phyloP scores from a whole-genome alignment of 2,888 invertebrate genomes.

The Erebia epiphron region DNA sequence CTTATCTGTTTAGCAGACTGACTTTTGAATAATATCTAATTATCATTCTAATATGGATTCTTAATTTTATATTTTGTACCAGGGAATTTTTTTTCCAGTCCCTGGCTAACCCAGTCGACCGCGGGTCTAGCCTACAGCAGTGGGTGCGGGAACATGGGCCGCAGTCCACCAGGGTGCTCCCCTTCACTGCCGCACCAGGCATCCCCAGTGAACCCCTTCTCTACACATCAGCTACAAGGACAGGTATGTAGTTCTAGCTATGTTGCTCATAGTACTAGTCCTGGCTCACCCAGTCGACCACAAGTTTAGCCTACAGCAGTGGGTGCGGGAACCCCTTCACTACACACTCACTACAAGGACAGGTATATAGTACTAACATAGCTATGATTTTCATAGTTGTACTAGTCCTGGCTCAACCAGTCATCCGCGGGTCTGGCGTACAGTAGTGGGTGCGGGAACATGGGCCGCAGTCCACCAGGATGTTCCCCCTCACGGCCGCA shows the following conservation, averaged over 20 bases:
- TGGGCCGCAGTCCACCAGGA: slow-evolving; percentile 69
- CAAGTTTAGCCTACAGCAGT: slow-evolving; percentile 61
- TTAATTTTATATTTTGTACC: neutral
- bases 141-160: slow-evolving; percentile 64
- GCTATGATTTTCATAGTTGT: neutral
- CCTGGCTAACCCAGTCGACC: slow-evolving; percentile 69
- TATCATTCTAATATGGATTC: neutral
- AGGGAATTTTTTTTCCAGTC: slow-evolving; percentile 51
- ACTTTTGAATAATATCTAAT: too few relatives aligned
- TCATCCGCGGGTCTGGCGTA: slow-evolving; percentile 63
- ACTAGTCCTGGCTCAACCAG: neutral
- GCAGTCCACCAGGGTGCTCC: slow-evolving; percentile 69
- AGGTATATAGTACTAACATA: slow-evolving; percentile 49
- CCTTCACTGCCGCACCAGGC: slow-evolving; percentile 70
- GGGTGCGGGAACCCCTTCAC: slow-evolving; percentile 61
- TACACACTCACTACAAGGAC: slow-evolving; percentile 71
- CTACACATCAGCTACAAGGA: slow-evolving; percentile 70
- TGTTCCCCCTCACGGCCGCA: slow-evolving; percentile 69
- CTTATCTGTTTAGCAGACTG: too few relatives aligned
- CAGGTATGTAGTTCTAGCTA: slow-evolving; percentile 53
- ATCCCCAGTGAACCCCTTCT: slow-evolving; percentile 69
- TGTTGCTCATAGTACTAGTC: neutral
- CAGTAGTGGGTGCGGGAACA: slow-evolving; percentile 59
- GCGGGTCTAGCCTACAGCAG: slow-evolving; percentile 62
- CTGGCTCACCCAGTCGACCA: slow-evolving; percentile 45